Evolutionary conservation across 1,140 invertebrate genomes (phyloP), one percentile per base, ranked within the genome.

Genomic region (Caenorhabditis latens): DNA sequence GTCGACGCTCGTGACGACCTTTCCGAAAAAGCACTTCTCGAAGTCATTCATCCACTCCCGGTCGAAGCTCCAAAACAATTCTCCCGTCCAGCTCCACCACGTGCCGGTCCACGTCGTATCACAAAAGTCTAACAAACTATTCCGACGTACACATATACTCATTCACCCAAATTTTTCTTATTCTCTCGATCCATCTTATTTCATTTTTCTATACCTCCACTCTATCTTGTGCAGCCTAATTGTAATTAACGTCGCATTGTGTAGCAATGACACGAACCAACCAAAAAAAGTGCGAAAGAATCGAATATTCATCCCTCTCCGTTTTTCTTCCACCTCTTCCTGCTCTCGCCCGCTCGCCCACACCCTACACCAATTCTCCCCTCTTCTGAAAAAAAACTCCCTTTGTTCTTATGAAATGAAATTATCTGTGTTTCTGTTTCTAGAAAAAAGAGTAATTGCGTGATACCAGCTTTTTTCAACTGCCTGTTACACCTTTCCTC

Each of bases 1-100:
- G 87, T 92, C 9, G 91, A 92, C 79, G 92, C 90, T 75, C 89
- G 90, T 24, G 91, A 92, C 53, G 89, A 90, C 82, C 84, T 92
- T 6, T 91, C 92, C 61, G 88, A 84, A n/a, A 71, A 88, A 46
- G 86, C 92, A 9, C 88, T 92, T 11, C 67, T 86, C 42, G 87
- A 86, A 57, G 91, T 88, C 57, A 86, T 93, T 19, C 88, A 86
- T 67, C 88, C 91, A 48, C 88, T 85, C 32, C 50, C 83, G 16
- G 65, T 63, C n/a, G 55, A 75, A 21, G 87, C 88, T 21, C 86
- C 88, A 42, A 88, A 88, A 55, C 87, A 84, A n/a, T 88, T 88
- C 67, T 43, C 87, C 55, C 65, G 75, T 82, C 87, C 87, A 40
- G 83, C 83, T 55, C 83, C 87, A 21, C 86, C 85, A 61, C 50